Conservation (phyloP, 2,113 vertebrate species). For the Synodontis membranacea region DNA sequence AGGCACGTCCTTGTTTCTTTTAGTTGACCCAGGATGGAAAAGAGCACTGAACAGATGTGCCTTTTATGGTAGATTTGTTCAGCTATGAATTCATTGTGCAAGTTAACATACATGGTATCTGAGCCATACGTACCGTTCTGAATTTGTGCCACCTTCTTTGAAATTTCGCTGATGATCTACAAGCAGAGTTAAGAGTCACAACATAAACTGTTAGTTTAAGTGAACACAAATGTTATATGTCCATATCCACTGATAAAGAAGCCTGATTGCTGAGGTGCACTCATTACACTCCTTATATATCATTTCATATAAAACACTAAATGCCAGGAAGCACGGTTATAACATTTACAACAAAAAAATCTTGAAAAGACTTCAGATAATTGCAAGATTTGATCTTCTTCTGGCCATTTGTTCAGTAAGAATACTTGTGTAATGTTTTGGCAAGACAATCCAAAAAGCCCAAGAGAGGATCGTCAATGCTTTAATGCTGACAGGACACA, state of each 20-base stretch:
- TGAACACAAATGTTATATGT: neutral
- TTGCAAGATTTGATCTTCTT: neutral
- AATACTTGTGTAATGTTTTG: neutral
- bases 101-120: neutral
- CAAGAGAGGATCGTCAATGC: no score
- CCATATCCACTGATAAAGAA: neutral
- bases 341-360: neutral
- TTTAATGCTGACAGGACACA: neutral
- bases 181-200: constrained; percentile 35
- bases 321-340: neutral
- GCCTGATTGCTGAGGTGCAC: neutral
- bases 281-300: neutral
- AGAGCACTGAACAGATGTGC: neutral
- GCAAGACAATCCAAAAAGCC: neutral
- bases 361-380: neutral
- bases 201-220: neutral
- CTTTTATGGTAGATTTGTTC: neutral
- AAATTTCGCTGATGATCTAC: constrained; percentile 97
- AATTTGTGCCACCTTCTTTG: constrained; percentile 98
- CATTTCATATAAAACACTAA: neutral
- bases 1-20: neutral
- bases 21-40: neutral
- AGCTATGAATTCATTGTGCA: neutral
- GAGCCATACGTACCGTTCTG: constrained; percentile 85
- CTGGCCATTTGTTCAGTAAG: neutral